Percentiles rank a stretch among this genome's conserved stretches.
Conservation (phyloP, 2,888 invertebrate genomes). For the Syrphus vitripennis region DNA sequence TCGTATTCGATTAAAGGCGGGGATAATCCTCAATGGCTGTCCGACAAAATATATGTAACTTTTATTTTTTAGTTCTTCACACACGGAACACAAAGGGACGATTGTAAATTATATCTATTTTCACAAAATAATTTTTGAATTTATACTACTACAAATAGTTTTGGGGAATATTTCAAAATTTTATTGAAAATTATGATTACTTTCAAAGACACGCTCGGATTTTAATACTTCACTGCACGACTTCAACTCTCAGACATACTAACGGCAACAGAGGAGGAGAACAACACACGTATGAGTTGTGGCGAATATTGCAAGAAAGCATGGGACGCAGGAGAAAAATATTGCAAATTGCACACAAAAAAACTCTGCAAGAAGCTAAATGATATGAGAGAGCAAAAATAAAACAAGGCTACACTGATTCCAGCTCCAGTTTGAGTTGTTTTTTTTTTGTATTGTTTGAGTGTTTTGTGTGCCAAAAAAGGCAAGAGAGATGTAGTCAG, state of each 20-base stretch:
- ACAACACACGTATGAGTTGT: conserved; percentile 54
- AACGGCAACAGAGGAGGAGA: conserved; percentile 60
- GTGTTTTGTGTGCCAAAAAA: not conserved
- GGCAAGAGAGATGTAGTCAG: not conserved
- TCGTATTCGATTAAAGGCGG: conserved; percentile 49
- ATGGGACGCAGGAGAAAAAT: conserved; percentile 56
- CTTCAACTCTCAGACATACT: conserved; percentile 70
- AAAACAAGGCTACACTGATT: not conserved
- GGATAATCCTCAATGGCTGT: conserved; percentile 56
- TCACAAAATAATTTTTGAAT: not conserved
- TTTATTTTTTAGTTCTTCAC: conserved; percentile 22
- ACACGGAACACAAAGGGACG: conserved; percentile 51
- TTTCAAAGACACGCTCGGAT: conserved; percentile 49
- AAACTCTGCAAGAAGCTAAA: conserved; percentile 3
- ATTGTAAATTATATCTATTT: conserved; percentile 2
- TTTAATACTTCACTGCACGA: conserved; percentile 38
- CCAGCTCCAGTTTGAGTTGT: not conserved
- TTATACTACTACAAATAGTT: conserved; percentile 7
- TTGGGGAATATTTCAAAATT: not conserved
- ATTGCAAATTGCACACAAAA: conserved; percentile 54
- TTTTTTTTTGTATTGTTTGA: not conserved
- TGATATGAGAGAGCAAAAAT: not conserved
- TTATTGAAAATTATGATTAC: conserved; percentile 35
- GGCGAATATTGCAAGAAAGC: conserved; percentile 43
- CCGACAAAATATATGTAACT: conserved; percentile 14